Percentiles rank a stretch among this genome's conserved stretches.
phyloP scores from a whole-genome alignment of 2,113 vertebrate species.

The Felis chaus region DNA sequence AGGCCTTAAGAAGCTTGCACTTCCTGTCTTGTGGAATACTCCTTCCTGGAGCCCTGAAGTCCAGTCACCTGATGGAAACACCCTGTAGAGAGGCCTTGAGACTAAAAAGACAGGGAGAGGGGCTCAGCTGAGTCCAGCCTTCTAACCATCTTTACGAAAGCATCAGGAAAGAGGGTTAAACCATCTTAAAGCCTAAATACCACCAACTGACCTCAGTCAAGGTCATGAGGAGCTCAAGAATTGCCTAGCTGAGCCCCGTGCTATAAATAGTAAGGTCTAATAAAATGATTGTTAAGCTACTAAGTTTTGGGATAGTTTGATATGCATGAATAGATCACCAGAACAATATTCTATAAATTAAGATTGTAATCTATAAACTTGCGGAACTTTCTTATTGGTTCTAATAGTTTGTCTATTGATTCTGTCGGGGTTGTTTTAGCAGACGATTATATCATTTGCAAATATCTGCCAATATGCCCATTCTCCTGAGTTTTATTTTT shows the following conservation, averaged over 20 bases:
- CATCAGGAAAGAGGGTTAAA: neutral
- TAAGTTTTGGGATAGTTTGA: neutral
- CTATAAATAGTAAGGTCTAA: neutral
- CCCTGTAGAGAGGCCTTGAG: neutral
- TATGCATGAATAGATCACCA: neutral
- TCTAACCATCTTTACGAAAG: neutral
- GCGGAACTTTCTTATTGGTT: neutral
- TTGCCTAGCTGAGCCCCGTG: neutral
- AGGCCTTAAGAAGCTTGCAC: neutral
- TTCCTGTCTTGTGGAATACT: neutral
- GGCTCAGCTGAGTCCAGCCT: neutral
- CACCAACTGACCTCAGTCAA: neutral
- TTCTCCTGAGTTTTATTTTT: neutral
- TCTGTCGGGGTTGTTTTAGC: neutral
- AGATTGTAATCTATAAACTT: neutral
- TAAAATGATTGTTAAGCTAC: neutral
- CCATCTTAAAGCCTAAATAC: neutral
- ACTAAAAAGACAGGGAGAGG: neutral
- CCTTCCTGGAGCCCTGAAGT: neutral
- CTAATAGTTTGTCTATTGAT: neutral
- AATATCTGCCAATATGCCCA: neutral
- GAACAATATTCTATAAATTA: neutral
- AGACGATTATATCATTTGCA: neutral
- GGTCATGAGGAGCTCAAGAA: neutral
- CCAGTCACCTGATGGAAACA: neutral